These are phyloP conservation scores for Saccopteryx bilineata DNA, from an alignment of 2,113 vertebrate genomes.

Conservation along the genomic window DNA sequence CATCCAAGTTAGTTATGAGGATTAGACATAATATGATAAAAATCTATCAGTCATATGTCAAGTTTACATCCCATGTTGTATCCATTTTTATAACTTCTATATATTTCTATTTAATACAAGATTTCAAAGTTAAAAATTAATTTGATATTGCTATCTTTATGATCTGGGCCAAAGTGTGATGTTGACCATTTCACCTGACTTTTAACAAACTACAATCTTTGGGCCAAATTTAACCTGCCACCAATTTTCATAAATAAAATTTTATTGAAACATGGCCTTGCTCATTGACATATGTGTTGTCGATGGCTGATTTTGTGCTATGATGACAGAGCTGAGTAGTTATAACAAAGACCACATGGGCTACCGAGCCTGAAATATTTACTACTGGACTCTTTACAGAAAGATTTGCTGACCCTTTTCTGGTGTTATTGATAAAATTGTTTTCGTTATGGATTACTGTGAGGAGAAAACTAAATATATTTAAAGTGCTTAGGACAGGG, in stretches of 20 bases:
- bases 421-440: background rate
- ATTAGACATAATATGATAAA: background rate
- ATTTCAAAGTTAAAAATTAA: background rate
- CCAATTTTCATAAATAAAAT: background rate
- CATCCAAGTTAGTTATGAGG: background rate
- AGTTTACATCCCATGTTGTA: background rate
- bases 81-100: background rate
- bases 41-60: background rate
- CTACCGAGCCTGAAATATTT: background rate
- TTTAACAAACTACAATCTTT: background rate
- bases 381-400: background rate
- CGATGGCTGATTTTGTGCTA: background rate
- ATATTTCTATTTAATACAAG: background rate
- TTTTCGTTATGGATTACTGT: background rate
- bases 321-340: background rate
- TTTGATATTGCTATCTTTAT: background rate
- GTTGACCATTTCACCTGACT: background rate
- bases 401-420: background rate
- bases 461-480: background rate
- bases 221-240: background rate
- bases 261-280: background rate
- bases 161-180: background rate
- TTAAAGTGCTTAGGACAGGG: background rate
- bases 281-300: background rate
- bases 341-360: background rate